phyloP scores from a whole-genome alignment of 2,113 vertebrate genomes.

The Synodontis membranacea region DNA sequence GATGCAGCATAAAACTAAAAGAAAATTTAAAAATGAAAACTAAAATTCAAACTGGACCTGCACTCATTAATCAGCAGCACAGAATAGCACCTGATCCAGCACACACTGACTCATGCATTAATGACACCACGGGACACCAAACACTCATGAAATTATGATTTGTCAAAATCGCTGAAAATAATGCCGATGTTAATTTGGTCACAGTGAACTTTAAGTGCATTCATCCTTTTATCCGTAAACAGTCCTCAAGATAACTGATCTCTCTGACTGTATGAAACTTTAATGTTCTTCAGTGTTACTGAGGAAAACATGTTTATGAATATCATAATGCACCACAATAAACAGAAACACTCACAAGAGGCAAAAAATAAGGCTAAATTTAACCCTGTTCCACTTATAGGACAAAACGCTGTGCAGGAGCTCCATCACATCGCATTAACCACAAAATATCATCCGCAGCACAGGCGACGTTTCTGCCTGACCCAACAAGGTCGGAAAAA shows the following conservation, averaged over 20 bases:
- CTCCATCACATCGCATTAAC: background rate
- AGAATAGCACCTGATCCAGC: background rate
- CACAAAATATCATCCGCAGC: background rate
- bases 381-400: background rate
- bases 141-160: background rate
- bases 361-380: background rate
- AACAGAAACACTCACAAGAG: background rate
- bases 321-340: background rate
- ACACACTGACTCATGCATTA: background rate
- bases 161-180: background rate
- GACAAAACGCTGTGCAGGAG: background rate
- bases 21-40: background rate
- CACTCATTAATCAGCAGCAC: background rate
- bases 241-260: background rate
- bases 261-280: background rate
- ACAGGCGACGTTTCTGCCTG: background rate
- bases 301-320: background rate
- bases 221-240: background rate
- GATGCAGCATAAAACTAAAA: background rate
- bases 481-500: background rate
- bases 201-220: background rate
- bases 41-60: no score
- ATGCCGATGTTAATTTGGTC: background rate
- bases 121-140: background rate
- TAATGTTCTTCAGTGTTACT: background rate